A percentile compares a stretch with the other conserved stretches of the same genome.
Conservation (phyloP, 2,113 vertebrate genomes). For the Heterocephalus glaber region DNA sequence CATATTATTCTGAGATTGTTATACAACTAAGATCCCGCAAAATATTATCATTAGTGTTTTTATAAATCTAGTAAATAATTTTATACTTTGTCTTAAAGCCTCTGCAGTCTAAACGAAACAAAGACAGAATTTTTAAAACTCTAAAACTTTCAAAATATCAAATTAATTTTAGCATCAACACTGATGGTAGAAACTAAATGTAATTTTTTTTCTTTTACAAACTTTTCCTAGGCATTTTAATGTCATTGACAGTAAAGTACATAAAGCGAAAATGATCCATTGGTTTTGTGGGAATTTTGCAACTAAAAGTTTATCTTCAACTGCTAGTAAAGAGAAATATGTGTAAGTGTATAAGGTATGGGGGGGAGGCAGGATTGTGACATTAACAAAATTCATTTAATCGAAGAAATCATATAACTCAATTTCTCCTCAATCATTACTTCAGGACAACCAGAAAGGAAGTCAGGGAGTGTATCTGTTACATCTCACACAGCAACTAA, state of each 20-base stretch:
- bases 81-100: neutral
- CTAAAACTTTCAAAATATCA: neutral
- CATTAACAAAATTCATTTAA: neutral
- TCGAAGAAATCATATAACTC: neutral
- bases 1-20: neutral
- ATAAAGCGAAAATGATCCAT: neutral
- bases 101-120: neutral
- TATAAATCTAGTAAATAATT: neutral
- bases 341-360: neutral
- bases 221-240: conserved; percentile 16
- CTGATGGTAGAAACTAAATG: neutral
- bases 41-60: neutral
- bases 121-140: neutral
- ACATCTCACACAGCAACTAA: neutral
- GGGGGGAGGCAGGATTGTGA: neutral
- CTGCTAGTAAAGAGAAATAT: neutral
- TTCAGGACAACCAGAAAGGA: conserved; percentile 27
- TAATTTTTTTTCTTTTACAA: conserved; percentile 16
- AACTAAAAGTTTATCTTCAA: conserved; percentile 35
- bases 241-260: neutral
- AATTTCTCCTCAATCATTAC: neutral
- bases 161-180: conserved; percentile 23
- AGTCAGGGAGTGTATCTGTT: neutral
- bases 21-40: neutral
- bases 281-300: neutral